Percentiles rank a stretch among this genome's conserved stretches.
phyloP scores from a whole-genome alignment of 2,113 vertebrate genomes.

The Microcebus ravelobensis region DNA sequence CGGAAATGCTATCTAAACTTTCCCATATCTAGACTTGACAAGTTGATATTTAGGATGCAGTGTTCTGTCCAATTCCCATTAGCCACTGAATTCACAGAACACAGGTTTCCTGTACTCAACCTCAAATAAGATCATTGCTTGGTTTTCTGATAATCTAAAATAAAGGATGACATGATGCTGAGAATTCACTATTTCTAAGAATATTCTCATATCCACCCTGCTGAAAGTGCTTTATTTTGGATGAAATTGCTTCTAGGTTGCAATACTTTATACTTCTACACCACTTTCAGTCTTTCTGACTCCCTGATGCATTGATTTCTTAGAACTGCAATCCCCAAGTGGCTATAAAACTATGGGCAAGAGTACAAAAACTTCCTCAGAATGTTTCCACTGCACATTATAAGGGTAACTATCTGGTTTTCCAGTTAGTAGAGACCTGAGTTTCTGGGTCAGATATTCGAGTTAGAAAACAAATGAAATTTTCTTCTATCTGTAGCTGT shows the following conservation, averaged over 20 bases:
- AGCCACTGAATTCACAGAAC: neutral
- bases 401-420: constrained; percentile 31
- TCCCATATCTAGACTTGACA: neutral
- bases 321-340: neutral
- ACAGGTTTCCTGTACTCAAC: neutral
- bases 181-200: constrained; percentile 22
- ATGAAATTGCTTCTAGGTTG: constrained; percentile 47
- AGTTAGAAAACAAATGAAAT: neutral
- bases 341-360: constrained; percentile 27
- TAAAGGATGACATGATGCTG: neutral
- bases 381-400: neutral
- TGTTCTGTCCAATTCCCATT: neutral
- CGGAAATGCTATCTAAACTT: neutral
- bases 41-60: neutral
- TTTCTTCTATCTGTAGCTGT: neutral
- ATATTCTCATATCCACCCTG: neutral
- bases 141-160: constrained; percentile 29
- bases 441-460: constrained; percentile 22
- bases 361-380: constrained; percentile 11
- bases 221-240: constrained; percentile 56
- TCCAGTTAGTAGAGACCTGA: neutral
- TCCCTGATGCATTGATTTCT: constrained; percentile 50
- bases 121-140: neutral
- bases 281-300: constrained; percentile 46
- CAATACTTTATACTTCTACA: neutral